Base-by-base conservation (phyloP, 1,140 invertebrate species). In the Colletes gigas region DNA sequence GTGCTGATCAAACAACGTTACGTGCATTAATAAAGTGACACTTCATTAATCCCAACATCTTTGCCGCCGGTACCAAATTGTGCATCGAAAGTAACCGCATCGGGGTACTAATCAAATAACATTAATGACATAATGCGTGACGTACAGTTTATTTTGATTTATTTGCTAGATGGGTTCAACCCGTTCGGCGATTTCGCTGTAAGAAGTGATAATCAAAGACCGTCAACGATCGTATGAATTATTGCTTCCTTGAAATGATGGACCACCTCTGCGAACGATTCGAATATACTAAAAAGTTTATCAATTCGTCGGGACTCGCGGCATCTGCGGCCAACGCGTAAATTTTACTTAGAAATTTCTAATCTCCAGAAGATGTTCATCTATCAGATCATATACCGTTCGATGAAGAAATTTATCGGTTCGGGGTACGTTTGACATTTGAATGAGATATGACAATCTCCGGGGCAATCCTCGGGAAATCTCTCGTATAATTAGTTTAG, bases 71-170 rank as follows among this genome's bases (percentile, higher is more conserved):
- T n/a, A 19, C 65, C 65, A 21, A 67, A 67, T 67, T 67, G 47
- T 67, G n/a, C 44, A 21, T 50, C 9, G 41, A 66, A 9, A 21
- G 8, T 4, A 12, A 66, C 41, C 63, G 59, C 59, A 39, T 44
- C 44, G 9, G 9, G 44, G 10, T 10, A 10, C 65, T 52, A 67
- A 50, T 67, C 65, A 21, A 67, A 67, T n/a, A 21, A 67, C 65
- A n/a, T 67, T 50, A 50, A 67, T 15, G 65, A 50, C 63, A 52
- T 6, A 52, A 67, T 44, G 10, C 41, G 9, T 19, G 44, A 50
- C 44, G 39, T 8, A 50, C 44, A 14, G 44, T 67, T 50, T 12
- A 21, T 67, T 67, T 67, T 67, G 65, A 67, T 67, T 67, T 67
- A 67, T 67, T 19, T 19, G 10, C 65, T 17, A 44, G 44, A 3